Evolutionary conservation across 2,888 invertebrate genomes (phyloP), one percentile per base, ranked within the genome.

Genomic region (Ennomos quercinarius): DNA sequence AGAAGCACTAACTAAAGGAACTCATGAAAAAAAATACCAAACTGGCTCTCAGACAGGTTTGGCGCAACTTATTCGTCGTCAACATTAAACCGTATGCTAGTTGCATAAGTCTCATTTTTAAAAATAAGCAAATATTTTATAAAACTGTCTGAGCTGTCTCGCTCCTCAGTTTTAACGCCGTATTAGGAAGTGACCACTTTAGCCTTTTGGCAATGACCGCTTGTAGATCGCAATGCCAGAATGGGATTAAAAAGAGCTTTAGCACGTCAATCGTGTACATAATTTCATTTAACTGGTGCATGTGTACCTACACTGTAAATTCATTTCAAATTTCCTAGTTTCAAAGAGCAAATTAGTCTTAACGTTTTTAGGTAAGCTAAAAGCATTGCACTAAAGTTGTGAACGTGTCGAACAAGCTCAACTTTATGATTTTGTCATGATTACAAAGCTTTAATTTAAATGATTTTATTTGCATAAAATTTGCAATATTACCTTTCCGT

Each of bases 151-250:
- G 67, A 73, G 68, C 76, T 70, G 73, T 78, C 79, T 81, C 74
- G 78, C 77, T 78, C 79, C 78, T 81, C 76, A 80, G 83, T 83
- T 86, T 89, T 88, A 85, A 81, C 73, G 69, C 91, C 90, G 79
- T 87, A 88, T 83, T 89, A 84, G 91, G 91, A 83, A 84, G 86
- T 78, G 79, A 81, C 91, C 73, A 83, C 83, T 83, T 27, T 76
- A 81, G 80, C 77, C 81, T 89, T 91, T 92, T 89, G 91, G 88
- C 86, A 89, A 87, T 88, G 89, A 88, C 89, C 87, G 84, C 84
- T 83, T 82, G 74, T 72, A 72, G 74, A 82, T 81, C 73, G 72
- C 79, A 83, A 80, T 78, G 78, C 74, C 77, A 74, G 75, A 75
- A 74, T 74, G 61, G 71, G 66, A 27, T 49, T 57, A 45, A 41